These are phyloP conservation scores for Micropoecilia bifurca DNA, from an alignment of 2,797 vertebrate species.

Conservation along the genomic window DNA sequence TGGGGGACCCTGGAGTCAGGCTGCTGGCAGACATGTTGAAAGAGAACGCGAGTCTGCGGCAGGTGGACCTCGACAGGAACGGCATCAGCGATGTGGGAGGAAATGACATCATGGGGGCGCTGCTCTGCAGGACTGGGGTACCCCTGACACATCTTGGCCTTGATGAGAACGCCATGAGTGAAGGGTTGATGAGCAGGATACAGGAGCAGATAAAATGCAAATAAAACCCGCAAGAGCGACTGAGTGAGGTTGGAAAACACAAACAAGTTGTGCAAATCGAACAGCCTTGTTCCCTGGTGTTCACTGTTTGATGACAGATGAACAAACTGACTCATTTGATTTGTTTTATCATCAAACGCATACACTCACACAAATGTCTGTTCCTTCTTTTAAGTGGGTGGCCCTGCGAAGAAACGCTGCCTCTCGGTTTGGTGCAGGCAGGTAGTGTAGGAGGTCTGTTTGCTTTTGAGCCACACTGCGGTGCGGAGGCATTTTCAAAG, in stretches of 20 bases:
- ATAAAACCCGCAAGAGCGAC: constrained; percentile 25
- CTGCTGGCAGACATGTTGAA: constrained; percentile 78
- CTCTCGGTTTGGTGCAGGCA: constrained; percentile 53
- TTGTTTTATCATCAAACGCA: constrained; percentile 43
- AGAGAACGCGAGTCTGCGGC: constrained; percentile 70
- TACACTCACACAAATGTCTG: constrained; percentile 36
- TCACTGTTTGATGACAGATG: constrained; percentile 44
- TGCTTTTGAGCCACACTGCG: constrained; percentile 49
- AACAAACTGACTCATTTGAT: constrained; percentile 51
- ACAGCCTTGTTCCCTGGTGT: constrained; percentile 34
- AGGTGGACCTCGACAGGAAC: constrained; percentile 83
- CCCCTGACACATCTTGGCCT: constrained; percentile 79
- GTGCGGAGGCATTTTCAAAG: constrained; percentile 69
- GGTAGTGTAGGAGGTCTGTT: constrained; percentile 64
- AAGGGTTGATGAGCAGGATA: constrained; percentile 76
- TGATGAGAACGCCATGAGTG: constrained; percentile 80
- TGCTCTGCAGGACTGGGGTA: constrained; percentile 63
- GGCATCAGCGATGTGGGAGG: constrained; percentile 81
- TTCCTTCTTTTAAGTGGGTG: constrained; percentile 59
- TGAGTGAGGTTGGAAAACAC: background rate
- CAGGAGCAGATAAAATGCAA: constrained; percentile 68
- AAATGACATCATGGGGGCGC: constrained; percentile 75
- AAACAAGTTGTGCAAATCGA: constrained; percentile 1
- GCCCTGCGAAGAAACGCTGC: constrained; percentile 51
- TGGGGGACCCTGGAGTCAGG: constrained; percentile 81